Evolutionary conservation across 2,888 invertebrate species (phyloP), one percentile per base, ranked within the genome.

Genomic region (Drosophila cracens): DNA sequence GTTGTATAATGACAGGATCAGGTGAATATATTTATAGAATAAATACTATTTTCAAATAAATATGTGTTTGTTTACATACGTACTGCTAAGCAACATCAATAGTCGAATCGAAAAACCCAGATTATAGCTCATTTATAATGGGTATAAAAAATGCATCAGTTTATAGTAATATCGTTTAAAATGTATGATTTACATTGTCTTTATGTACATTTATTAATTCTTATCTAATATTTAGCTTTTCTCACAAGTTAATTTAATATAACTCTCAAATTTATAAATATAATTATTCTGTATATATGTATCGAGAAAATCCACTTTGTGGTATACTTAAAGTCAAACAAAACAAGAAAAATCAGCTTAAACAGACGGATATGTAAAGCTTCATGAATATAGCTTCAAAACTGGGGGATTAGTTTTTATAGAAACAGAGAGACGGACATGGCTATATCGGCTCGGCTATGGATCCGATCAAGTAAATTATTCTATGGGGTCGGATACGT

Each of bases 1-100:
- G 13, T 46, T 74, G 56, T 68, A 61, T 46, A 74, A 88, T 88
- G 88, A 90, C 90, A 70, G 88, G 90, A 76, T 90, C 88, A 82
- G 88, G 88, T 88, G 76, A 87, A 67, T 76, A 62, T 21, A 59
- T 27, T 53, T 16, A 6, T 0, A 6, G 25, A 18, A 36, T 40
- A 16, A 43, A 43, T 43, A 43, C 5, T 13, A 11, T 51, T 31
- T 31, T 31, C 0, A 6, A n/a, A n/a, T 18, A 27, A 27, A 5
- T 48, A 18, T 10, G 33, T 10, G 10, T 33, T 33, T 10, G 4
- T 4, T 18, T 25, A 25, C 13, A 25, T 10, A 10, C 10, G 10
- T 33, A n/a, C 13, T 33, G 33, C n/a, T 7, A 31, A 29, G 2
- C 43, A 43, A 21, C 5, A 21, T 43, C 43, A 43, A 43, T 43